These are phyloP conservation scores for Microplitis deprimator DNA, from an alignment of 2,888 invertebrate genomes.

Conservation along the genomic window DNA sequence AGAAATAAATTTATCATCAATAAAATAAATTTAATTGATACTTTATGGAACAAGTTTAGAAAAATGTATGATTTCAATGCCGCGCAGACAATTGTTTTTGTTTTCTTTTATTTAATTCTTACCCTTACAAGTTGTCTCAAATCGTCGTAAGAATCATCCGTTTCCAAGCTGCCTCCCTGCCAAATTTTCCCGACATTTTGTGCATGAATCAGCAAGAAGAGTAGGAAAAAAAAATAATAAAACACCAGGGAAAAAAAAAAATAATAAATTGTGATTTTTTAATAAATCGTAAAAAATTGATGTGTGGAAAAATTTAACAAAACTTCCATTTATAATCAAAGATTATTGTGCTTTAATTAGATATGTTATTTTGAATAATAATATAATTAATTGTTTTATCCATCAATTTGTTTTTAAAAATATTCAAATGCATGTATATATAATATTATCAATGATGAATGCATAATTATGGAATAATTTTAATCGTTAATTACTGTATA, in stretches of 20 bases:
- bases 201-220: slow-evolving; percentile 16
- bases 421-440: neutral
- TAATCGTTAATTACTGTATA: slow-evolving; percentile 23
- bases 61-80: neutral
- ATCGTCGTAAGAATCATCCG: slow-evolving; percentile 78
- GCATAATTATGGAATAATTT: slow-evolving; percentile 30
- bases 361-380: neutral
- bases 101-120: slow-evolving; percentile 58
- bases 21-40: neutral
- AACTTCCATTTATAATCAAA: neutral
- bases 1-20: neutral
- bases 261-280: neutral
- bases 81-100: slow-evolving; percentile 34
- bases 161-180: slow-evolving; percentile 77
- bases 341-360: neutral
- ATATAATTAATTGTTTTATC: neutral
- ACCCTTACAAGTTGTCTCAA: slow-evolving; percentile 78
- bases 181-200: slow-evolving; percentile 47
- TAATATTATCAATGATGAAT: neutral
- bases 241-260: neutral
- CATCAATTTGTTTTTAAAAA: neutral
- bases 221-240: neutral
- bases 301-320: neutral
- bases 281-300: neutral
- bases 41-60: neutral